Evolutionary conservation across 1,140 invertebrate genomes (phyloP), one percentile per base, ranked within the genome.

Genomic region (Luehdorfia chinensis): DNA sequence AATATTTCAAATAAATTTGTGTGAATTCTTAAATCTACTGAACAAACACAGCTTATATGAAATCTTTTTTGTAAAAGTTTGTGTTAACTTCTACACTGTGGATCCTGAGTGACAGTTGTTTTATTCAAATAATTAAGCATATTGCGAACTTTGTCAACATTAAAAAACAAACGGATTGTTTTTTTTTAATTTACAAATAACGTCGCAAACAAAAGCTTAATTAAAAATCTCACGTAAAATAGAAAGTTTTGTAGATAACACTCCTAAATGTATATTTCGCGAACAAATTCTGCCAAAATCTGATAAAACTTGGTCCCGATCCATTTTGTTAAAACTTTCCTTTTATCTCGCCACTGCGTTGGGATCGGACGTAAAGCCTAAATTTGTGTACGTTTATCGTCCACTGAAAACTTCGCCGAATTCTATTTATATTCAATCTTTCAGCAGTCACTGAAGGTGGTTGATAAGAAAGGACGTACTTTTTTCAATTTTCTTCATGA

Each of bases 371-470:
- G 55, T 45, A 63, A 65, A 57, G 60, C 63, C 58, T 49, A 65
- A 69, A 75, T 75, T 74, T 71, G 66, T 71, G 65, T 71, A 71
- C 57, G 50, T 70, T 75, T 67, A 72, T 70, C 64, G 50, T 64
- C 31, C 16, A 41, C 45, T 48, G 37, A 47, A 54, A 54, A 54
- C 45, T 54, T 54, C 32, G 45, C 31, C 45, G 34, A 48, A 54
- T 54, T 54, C 37, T 48, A 54, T 54, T 54, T 54, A 47, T 44
- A 48, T 54, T 54, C 51, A 54, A 54, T 54, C 36, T 54, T 54
- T 53, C 46, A 43, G 28, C 45, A 47, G 23, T 16, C 31, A 23
- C 50, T 43, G 50, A 47, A 47, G 44, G 41, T 32, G 30, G 34
- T 43, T 47, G 50, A 53, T 47, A 53, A 53, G 30, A 14, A 39